phyloP scores from a whole-genome alignment of 2,888 invertebrate species.

The Anaspis maculata region DNA sequence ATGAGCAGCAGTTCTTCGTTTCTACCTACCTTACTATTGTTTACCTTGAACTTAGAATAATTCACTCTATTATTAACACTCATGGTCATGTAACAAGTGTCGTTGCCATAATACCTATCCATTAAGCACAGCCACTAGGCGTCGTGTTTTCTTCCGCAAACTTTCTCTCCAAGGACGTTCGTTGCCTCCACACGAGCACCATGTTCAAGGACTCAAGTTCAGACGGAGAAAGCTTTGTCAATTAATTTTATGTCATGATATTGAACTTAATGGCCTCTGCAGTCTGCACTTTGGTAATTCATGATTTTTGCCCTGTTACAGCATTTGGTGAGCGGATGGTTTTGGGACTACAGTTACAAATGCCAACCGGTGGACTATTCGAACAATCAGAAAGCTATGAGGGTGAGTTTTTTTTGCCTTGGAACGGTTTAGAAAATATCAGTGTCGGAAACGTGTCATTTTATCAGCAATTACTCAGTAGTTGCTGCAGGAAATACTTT shows the following conservation, averaged over 20 bases:
- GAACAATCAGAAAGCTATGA: conserved; percentile 68
- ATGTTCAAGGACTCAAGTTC: conserved; percentile 20
- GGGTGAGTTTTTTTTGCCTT: conserved; percentile 60
- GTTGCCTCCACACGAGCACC: conserved; percentile 20
- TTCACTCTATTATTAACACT: conserved; percentile 4
- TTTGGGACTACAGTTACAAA: conserved; percentile 80
- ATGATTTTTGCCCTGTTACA: no score
- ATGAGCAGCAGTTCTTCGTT: no score
- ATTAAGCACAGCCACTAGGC: conserved; percentile 21
- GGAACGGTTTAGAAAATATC: no score
- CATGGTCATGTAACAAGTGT: conserved; percentile 21
- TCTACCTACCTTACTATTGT: not conserved
- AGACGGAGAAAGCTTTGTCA: conserved; percentile 8
- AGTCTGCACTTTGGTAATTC: no score
- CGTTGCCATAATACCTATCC: no score
- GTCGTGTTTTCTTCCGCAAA: conserved; percentile 22
- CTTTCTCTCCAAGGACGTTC: conserved; percentile 34
- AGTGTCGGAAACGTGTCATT: no score
- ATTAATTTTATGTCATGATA: conserved; percentile 2
- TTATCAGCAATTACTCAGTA: no score
- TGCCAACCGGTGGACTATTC: conserved; percentile 96
- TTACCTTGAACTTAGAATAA: not conserved
- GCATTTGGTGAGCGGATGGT: conserved; percentile 90
- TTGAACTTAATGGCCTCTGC: conserved; percentile 5
- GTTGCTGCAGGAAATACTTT: no score